phyloP scores from a whole-genome alignment of 1,140 invertebrate species.

The Calycopis cecrops region DNA sequence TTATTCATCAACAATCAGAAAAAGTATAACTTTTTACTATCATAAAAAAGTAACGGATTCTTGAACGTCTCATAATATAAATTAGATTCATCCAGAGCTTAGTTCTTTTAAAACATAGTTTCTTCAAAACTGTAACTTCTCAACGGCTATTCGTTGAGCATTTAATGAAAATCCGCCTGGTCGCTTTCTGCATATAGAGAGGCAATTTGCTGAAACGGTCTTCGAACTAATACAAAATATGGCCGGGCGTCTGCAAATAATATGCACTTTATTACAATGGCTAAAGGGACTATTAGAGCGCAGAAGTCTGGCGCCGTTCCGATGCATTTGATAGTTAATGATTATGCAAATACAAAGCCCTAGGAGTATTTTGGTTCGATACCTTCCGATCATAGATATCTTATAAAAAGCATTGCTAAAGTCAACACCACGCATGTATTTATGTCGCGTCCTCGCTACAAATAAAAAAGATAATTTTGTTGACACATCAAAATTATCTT shows the following conservation, averaged over 20 bases:
- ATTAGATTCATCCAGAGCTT: neutral
- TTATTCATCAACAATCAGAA: no score
- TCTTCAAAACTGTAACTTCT: slow-evolving; percentile 31
- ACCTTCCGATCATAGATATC: slow-evolving; percentile 41
- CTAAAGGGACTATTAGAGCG: slow-evolving; percentile 20
- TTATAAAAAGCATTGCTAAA: slow-evolving; percentile 28
- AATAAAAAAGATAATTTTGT: slow-evolving; percentile 20
- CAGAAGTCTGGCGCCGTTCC: slow-evolving; percentile 22
- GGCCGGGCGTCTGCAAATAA: slow-evolving; percentile 23
- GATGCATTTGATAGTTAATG: slow-evolving; percentile 49
- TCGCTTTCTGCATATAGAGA: slow-evolving; percentile 67
- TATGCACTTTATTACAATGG: slow-evolving; percentile 21
- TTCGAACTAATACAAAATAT: slow-evolving; percentile 61
- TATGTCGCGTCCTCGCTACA: slow-evolving; percentile 30
- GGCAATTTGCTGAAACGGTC: slow-evolving; percentile 60
- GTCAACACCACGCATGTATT: slow-evolving; percentile 17
- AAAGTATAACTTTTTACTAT: no score
- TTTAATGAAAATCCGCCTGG: slow-evolving; percentile 64
- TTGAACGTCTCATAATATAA: slow-evolving; percentile 5
- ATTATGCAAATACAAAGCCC: slow-evolving; percentile 57
- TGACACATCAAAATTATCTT: no score
- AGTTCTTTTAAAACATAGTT: slow-evolving; percentile 10
- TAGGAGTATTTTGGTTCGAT: slow-evolving; percentile 43
- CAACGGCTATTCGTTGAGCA: slow-evolving; percentile 38
- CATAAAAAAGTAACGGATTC: neutral